phyloP scores from a whole-genome alignment of 2,113 vertebrate species.

The Ranitomeya imitator region DNA sequence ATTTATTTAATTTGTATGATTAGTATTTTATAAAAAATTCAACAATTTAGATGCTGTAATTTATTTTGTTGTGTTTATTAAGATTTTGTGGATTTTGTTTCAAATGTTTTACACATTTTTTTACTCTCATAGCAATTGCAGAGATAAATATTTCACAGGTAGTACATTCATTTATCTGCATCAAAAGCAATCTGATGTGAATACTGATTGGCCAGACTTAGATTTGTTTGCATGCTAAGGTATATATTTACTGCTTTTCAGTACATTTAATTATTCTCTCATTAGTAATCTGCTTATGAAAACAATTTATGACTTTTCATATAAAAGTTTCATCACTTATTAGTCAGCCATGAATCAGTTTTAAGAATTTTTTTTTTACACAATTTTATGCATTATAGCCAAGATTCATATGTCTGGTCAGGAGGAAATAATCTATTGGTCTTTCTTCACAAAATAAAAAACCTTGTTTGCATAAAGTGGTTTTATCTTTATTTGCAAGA shows the following conservation, averaged over 20 bases:
- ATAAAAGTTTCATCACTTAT: slow-evolving; percentile 16
- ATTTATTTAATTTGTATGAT: neutral
- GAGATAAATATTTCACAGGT: neutral
- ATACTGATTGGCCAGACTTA: neutral
- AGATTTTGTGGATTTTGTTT: neutral
- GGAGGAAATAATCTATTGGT: neutral
- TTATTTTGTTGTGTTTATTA: neutral
- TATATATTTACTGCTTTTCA: slow-evolving; percentile 10
- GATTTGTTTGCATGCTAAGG: neutral
- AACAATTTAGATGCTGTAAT: neutral
- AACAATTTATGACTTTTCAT: slow-evolving; percentile 12
- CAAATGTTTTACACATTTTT: neutral
- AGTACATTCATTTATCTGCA: neutral
- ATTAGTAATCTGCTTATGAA: slow-evolving; percentile 19
- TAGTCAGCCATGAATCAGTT: slow-evolving; percentile 4
- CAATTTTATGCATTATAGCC: slow-evolving; percentile 14
- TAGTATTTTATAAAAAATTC: neutral
- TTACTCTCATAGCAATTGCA: neutral
- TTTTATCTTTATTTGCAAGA: slow-evolving; percentile 25
- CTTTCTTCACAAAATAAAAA: slow-evolving; percentile 4
- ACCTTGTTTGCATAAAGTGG: neutral
- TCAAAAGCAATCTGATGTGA: neutral
- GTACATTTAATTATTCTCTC: slow-evolving; percentile 16
- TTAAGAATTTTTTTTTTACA: slow-evolving; percentile 6
- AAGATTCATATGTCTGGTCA: neutral